These are phyloP conservation scores for Xanthia togata DNA, from an alignment of 2,888 invertebrate species.

Conservation along the genomic window DNA sequence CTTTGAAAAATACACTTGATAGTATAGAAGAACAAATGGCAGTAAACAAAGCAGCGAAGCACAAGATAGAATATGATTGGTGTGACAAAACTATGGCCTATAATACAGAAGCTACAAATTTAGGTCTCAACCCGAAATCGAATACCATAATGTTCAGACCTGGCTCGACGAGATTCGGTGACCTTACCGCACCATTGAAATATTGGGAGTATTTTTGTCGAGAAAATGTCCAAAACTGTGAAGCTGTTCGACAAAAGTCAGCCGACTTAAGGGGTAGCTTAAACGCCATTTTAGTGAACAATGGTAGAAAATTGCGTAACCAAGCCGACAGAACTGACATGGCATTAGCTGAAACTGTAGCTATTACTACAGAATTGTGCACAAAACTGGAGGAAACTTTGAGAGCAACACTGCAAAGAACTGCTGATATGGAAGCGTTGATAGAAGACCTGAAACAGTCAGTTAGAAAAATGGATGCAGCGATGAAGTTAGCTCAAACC, in stretches of 20 bases:
- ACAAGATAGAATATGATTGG: constrained; percentile 96
- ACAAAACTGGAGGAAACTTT: constrained; percentile 93
- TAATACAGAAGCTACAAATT: constrained; percentile 93
- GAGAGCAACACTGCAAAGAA: constrained; percentile 92
- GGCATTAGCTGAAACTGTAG: constrained; percentile 93
- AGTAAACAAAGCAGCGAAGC: constrained; percentile 95
- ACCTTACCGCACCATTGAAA: constrained; percentile 92
- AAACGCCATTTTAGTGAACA: constrained; percentile 93
- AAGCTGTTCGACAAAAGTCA: constrained; percentile 94
- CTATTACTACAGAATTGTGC: constrained; percentile 94
- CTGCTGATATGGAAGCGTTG: constrained; percentile 94
- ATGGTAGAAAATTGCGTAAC: constrained; percentile 94
- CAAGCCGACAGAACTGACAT: constrained; percentile 96
- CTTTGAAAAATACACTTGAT: constrained; percentile 91
- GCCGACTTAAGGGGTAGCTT: constrained; percentile 93
- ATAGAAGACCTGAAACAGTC: constrained; percentile 93
- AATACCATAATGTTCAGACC: constrained; percentile 94
- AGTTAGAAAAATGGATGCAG: constrained; percentile 94
- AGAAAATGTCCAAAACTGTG: constrained; percentile 94
- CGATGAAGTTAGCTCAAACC: constrained; percentile 97
- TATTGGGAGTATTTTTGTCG: constrained; percentile 96
- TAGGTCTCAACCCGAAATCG: constrained; percentile 93
- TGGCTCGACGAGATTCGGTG: constrained; percentile 94
- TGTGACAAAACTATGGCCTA: constrained; percentile 96
- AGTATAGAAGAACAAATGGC: constrained; percentile 93